Base-by-base conservation (phyloP, 2,797 vertebrate species). In the Falco berigora region DNA sequence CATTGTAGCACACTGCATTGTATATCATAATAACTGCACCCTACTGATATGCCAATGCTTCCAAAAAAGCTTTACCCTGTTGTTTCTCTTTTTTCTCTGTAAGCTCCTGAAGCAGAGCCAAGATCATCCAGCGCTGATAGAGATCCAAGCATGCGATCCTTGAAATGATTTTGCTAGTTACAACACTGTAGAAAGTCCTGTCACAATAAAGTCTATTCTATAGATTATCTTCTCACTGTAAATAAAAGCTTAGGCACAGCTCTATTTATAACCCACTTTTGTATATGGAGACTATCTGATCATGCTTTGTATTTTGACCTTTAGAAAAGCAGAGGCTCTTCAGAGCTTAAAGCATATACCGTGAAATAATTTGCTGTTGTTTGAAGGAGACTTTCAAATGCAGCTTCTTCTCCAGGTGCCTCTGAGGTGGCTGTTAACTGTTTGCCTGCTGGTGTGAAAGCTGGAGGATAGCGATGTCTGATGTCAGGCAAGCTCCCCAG, bases 261-360 rank as follows among this genome's bases (percentile, higher is more conserved):
- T 87, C 8, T 74, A 23, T 84, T 87, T 69, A 52, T 47, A 92
- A 47, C 38, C 40, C 14, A 18, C 11, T 69, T 25, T 42, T 88
- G 61, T 88, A 5, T 55, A 52, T 14, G 44, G 42, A 83, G 24
- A 56, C 50, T 49, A 10, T 56, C 50, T 89, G 68, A 81, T 63
- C 82, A 55, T 72, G 40, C 24, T 82, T 96, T 93, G 14, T 72
- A 78, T 92, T 89, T 80, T 93, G 53, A 68, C 27, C 36, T 90
- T 93, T 90, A 12, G 52, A 88, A 71, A 85, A 90, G 8, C 16
- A 72, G 52, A 91, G 36, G 14, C 27, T 85, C 34, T 63, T 66
- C n/a, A 81, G 30, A 63, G 10, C 55, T 78, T 58, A 71, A 91
- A 64, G 36, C 34, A 91, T 44, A 61, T 17, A 86, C 5, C n/a